Evolutionary conservation across 2,888 invertebrate genomes (phyloP).

Genomic region (Dynastes tityus): DNA sequence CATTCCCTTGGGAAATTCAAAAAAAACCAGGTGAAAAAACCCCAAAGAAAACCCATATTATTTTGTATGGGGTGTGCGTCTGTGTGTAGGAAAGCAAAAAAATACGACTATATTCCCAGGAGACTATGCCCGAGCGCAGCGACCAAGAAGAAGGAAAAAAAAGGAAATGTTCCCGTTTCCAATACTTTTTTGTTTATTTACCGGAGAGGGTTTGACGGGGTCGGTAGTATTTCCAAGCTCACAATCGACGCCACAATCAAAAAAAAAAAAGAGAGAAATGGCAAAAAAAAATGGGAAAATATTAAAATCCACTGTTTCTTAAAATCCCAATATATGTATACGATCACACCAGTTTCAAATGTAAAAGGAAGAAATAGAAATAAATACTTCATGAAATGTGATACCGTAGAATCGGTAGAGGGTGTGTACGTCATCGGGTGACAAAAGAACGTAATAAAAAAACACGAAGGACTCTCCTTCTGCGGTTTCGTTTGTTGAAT

Average conservation of each 20-base stretch:
- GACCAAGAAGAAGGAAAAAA: neutral
- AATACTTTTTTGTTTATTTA: constrained; percentile 15
- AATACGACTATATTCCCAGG: neutral
- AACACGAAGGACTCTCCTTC: neutral
- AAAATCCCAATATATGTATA: too few relatives aligned
- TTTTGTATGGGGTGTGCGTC: too few relatives aligned
- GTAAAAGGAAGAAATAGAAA: neutral
- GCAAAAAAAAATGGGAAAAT: neutral
- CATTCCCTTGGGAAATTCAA: too few relatives aligned
- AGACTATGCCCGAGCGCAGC: neutral
- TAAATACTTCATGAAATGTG: neutral
- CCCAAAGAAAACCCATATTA: too few relatives aligned
- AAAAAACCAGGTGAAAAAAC: too few relatives aligned
- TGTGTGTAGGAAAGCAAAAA: neutral
- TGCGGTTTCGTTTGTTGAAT: constrained; percentile 1
- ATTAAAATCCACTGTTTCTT: neutral
- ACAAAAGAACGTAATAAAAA: constrained; percentile 11
- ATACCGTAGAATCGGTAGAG: neutral
- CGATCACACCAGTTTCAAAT: too few relatives aligned
- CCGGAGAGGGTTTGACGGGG: neutral
- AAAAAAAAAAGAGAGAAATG: neutral
- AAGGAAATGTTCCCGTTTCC: neutral
- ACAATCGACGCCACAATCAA: neutral
- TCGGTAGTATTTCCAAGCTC: neutral
- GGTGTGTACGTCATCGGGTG: neutral